These are phyloP conservation scores for Scolopax bukidnonensis DNA, from an alignment of 2,797 vertebrate species.

Conservation along the genomic window DNA sequence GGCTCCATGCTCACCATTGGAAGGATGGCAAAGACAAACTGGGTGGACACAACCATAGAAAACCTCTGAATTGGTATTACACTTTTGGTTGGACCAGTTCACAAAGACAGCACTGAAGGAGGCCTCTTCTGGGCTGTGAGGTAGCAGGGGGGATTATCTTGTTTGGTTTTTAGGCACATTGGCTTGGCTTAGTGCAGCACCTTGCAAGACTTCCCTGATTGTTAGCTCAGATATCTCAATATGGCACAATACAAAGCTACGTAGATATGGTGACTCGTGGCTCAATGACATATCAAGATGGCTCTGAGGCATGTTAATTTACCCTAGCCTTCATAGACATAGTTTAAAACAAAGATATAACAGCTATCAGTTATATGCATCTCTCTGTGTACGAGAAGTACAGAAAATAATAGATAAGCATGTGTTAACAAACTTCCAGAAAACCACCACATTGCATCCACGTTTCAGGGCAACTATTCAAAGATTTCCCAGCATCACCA, in stretches of 20 bases:
- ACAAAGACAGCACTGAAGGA: background rate
- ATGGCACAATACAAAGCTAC: background rate
- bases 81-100: background rate
- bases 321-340: background rate
- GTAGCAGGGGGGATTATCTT: background rate
- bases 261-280: background rate
- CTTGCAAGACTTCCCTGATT: fast-evolving
- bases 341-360: background rate
- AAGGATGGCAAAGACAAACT: background rate
- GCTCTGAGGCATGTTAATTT: background rate
- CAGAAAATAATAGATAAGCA: background rate
- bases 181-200: background rate
- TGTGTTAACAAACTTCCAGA: background rate
- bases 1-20: fast-evolving
- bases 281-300: background rate
- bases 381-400: background rate
- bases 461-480: background rate
- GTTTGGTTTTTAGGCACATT: background rate
- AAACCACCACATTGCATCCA: background rate
- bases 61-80: fast-evolving
- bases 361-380: background rate
- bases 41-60: background rate
- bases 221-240: background rate
- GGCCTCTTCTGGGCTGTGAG: background rate
- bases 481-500: background rate